These are phyloP conservation scores for Procambarus virginalis DNA, from an alignment of 1,140 invertebrate genomes.

Conservation along the genomic window DNA sequence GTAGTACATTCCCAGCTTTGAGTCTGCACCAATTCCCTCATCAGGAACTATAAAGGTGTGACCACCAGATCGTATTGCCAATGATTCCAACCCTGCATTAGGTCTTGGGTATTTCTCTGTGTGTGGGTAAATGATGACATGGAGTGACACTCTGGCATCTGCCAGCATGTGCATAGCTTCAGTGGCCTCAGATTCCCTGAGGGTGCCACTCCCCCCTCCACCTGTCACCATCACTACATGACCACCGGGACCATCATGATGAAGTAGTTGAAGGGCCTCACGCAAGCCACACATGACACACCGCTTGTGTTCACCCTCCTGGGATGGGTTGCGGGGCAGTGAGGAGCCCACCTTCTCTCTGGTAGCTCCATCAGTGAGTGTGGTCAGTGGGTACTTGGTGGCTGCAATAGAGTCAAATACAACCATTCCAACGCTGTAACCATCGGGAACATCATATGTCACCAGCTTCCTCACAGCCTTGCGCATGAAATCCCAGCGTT, in stretches of 20 bases:
- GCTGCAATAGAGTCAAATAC: slow-evolving; percentile 65
- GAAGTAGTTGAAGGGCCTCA: slow-evolving; percentile 49
- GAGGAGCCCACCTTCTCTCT: slow-evolving; percentile 69
- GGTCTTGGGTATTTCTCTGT: slow-evolving; percentile 65
- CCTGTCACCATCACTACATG: slow-evolving; percentile 65
- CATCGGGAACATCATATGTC: slow-evolving; percentile 72
- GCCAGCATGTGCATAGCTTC: slow-evolving; percentile 38
- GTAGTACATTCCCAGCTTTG: slow-evolving; percentile 69
- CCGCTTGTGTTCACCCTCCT: slow-evolving; percentile 58
- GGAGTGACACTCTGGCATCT: slow-evolving; percentile 50
- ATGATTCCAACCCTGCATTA: slow-evolving; percentile 48
- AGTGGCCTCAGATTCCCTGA: slow-evolving; percentile 37
- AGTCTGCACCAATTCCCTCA: slow-evolving; percentile 70
- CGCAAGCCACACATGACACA: slow-evolving; percentile 65
- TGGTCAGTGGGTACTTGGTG: slow-evolving; percentile 66
- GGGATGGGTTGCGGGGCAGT: slow-evolving; percentile 67
- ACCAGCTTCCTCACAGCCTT: slow-evolving; percentile 78
- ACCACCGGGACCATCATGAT: slow-evolving; percentile 35
- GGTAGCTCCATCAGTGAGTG: slow-evolving; percentile 58
- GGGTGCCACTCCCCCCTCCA: slow-evolving; percentile 40
- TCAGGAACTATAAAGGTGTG: slow-evolving; percentile 62
- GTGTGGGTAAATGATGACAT: slow-evolving; percentile 67
- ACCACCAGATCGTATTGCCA: slow-evolving; percentile 58
- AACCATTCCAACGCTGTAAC: slow-evolving; percentile 71
- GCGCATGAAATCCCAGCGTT: slow-evolving; percentile 79